A percentile compares a stretch with the other conserved stretches of the same genome.
Evolutionary conservation across 2,888 invertebrate genomes (phyloP).

Genomic region (Phrixothrix hirtus): DNA sequence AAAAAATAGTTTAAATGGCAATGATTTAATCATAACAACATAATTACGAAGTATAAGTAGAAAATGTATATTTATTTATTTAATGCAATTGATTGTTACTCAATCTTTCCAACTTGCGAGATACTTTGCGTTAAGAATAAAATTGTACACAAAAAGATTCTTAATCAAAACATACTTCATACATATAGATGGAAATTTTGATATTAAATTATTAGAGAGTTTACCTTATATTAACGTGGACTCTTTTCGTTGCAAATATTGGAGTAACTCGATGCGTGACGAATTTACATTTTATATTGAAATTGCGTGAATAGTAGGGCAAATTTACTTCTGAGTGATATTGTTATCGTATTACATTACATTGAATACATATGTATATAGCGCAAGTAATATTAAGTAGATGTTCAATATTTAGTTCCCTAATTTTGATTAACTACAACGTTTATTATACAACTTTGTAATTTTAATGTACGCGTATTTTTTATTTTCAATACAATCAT

Average conservation of each 20-base stretch:
- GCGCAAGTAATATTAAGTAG: too few relatives aligned
- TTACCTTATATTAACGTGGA: slow-evolving; percentile 21
- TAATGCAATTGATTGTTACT: too few relatives aligned
- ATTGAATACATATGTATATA: slow-evolving; percentile 8
- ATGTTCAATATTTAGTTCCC: too few relatives aligned
- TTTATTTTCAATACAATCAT: too few relatives aligned
- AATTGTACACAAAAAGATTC: slow-evolving; percentile 9
- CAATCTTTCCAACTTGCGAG: too few relatives aligned
- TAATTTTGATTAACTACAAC: too few relatives aligned
- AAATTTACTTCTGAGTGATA: slow-evolving; percentile 6
- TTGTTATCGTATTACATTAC: slow-evolving; percentile 9
- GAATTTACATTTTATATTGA: slow-evolving; percentile 29
- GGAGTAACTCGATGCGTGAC: slow-evolving; percentile 19
- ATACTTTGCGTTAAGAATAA: slow-evolving; percentile 3
- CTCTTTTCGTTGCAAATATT: slow-evolving; percentile 15
- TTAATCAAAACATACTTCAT: slow-evolving; percentile 23
- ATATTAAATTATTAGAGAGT: slow-evolving; percentile 22
- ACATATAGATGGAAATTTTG: slow-evolving; percentile 23
- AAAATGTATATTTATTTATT: too few relatives aligned
- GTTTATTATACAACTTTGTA: too few relatives aligned
- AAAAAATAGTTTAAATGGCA: too few relatives aligned
- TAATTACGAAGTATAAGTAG: too few relatives aligned
- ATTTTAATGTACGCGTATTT: too few relatives aligned
- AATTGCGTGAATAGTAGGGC: slow-evolving; percentile 21
- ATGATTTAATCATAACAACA: too few relatives aligned